These are phyloP conservation scores for Heterochromis multidens DNA, from an alignment of 2,113 vertebrate genomes.

Conservation along the genomic window DNA sequence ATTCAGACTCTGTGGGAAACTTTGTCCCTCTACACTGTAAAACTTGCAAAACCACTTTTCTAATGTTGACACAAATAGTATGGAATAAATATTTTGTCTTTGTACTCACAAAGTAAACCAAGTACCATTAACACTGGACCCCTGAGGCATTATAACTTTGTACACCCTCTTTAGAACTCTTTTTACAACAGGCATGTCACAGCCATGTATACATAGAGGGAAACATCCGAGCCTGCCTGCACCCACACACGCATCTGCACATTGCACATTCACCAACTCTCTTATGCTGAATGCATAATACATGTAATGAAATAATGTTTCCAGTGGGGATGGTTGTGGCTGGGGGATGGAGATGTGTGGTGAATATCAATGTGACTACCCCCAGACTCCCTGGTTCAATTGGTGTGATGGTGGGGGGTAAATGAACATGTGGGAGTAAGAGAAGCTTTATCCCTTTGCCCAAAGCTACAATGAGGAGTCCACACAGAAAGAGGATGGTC, in stretches of 20 bases:
- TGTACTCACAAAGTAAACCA: slow-evolving; percentile 59
- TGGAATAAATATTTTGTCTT: slow-evolving; percentile 71
- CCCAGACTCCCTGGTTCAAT: slow-evolving; percentile 72
- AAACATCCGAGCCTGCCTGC: slow-evolving; percentile 64
- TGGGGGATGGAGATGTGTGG: slow-evolving; percentile 68
- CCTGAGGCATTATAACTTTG: slow-evolving; percentile 61
- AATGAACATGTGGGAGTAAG: slow-evolving; percentile 75
- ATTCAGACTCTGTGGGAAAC: slow-evolving; percentile 46
- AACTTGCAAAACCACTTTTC: slow-evolving; percentile 46
- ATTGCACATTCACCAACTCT: slow-evolving; percentile 58
- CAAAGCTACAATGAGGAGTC: slow-evolving; percentile 69
- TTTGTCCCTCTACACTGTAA: slow-evolving; percentile 4
- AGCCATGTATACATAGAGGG: slow-evolving; percentile 64
- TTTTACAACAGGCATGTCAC: slow-evolving; percentile 69
- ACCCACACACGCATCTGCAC: slow-evolving; percentile 57
- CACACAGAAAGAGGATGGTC: slow-evolving; percentile 44
- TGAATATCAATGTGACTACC: slow-evolving; percentile 77
- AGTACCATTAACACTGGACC: slow-evolving; percentile 62
- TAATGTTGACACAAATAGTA: slow-evolving; percentile 50
- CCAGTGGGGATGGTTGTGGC: slow-evolving; percentile 76
- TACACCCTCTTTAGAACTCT: slow-evolving; percentile 62
- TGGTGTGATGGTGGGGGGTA: slow-evolving; percentile 78
- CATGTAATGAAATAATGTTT: slow-evolving; percentile 83
- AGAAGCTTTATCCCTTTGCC: slow-evolving; percentile 68
- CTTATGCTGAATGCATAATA: slow-evolving; percentile 80